These are phyloP conservation scores for Diplolepis rosae DNA, from an alignment of 2,888 invertebrate species.

Conservation along the genomic window DNA sequence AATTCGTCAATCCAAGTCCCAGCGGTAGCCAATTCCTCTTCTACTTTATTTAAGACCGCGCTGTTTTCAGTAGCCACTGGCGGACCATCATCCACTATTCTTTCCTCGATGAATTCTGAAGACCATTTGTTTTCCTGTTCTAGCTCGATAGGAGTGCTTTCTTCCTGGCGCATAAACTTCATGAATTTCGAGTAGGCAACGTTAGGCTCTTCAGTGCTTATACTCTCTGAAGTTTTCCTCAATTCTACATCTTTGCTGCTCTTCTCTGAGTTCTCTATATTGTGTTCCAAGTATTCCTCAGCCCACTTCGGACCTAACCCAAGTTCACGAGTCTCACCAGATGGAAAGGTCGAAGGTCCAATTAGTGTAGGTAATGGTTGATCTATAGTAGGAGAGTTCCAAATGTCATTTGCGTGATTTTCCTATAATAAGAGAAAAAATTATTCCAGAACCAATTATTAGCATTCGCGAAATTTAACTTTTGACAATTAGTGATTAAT, in stretches of 20 bases:
- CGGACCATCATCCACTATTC: constrained; percentile 58
- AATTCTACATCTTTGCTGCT: constrained; percentile 54
- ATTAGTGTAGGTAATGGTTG: not conserved
- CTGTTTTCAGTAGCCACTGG: constrained; percentile 65
- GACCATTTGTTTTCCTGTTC: constrained; percentile 57
- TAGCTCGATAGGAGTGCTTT: constrained; percentile 78
- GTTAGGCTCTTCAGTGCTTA: constrained; percentile 79
- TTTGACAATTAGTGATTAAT: not conserved
- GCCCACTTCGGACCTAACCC: constrained; percentile 79
- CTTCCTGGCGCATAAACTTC: constrained; percentile 88
- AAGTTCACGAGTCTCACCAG: constrained; percentile 70
- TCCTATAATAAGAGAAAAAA: constrained; percentile 55
- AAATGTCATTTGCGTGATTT: constrained; percentile 72
- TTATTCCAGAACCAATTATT: not conserved
- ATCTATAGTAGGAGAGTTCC: constrained; percentile 70
- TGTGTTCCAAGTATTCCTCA: constrained; percentile 77
- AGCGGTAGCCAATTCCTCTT: constrained; percentile 61
- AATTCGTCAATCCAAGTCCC: constrained; percentile 70
- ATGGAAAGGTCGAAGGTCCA: constrained; percentile 7
- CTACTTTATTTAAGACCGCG: constrained; percentile 50
- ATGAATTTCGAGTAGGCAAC: constrained; percentile 87
- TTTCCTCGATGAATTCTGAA: constrained; percentile 38
- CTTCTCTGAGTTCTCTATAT: constrained; percentile 56
- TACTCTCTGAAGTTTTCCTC: constrained; percentile 78
- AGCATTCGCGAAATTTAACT: not conserved